Percentiles rank a stretch among this genome's conserved stretches.
phyloP scores from a whole-genome alignment of 2,113 vertebrate genomes.

The Axis porcinus region DNA sequence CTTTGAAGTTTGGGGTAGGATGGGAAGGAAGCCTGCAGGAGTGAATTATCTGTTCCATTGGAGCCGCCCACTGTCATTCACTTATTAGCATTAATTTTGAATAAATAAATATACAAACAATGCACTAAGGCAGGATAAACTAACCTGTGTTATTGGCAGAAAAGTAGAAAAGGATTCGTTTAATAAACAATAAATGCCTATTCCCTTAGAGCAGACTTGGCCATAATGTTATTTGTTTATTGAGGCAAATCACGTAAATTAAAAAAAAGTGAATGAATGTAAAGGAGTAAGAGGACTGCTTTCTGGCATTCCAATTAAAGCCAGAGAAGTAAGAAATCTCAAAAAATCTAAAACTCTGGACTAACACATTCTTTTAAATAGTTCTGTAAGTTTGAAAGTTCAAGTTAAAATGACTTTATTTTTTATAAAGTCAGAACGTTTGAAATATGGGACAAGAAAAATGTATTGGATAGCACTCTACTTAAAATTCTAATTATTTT shows the following conservation, averaged over 20 bases:
- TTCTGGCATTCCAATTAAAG: background rate
- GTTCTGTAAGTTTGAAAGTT: background rate
- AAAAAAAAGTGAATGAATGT: background rate
- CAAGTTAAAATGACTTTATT: background rate
- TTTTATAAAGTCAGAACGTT: background rate
- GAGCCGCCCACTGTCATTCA: background rate
- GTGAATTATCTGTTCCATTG: background rate
- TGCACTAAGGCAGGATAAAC: background rate
- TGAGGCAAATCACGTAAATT: background rate
- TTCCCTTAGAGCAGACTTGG: background rate
- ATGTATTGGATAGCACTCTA: background rate
- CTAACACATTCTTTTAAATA: background rate
- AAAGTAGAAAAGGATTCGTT: background rate
- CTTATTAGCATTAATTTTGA: background rate
- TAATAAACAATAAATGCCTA: background rate
- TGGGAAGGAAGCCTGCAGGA: background rate
- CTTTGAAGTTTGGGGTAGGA: background rate
- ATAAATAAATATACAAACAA: background rate
- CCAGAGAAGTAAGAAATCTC: background rate
- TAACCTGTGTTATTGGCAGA: background rate
- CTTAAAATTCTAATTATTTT: conserved; percentile 14
- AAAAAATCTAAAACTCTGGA: background rate
- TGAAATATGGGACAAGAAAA: background rate
- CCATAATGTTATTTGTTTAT: background rate
- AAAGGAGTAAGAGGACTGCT: background rate